phyloP scores from a whole-genome alignment of 2,888 invertebrate genomes.

The Malthinus flaveolus region DNA sequence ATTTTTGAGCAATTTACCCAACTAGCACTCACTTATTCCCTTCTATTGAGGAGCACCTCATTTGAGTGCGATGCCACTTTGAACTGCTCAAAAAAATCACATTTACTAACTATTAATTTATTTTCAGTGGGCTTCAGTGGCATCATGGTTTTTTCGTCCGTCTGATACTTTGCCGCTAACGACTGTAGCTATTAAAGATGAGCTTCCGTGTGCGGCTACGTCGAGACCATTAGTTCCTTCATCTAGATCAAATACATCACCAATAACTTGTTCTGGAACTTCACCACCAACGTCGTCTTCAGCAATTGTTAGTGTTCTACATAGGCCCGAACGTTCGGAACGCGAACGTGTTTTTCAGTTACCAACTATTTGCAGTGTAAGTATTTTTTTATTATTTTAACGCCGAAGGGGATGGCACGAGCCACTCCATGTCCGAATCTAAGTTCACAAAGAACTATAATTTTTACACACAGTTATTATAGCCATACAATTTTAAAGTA shows the following conservation, averaged over 20 bases:
- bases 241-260: conserved; percentile 30
- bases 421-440: no score
- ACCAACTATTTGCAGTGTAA: conserved; percentile 55
- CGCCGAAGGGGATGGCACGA: no score
- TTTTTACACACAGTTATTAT: no score
- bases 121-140: conserved; percentile 57
- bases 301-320: conserved; percentile 18
- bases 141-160: conserved; percentile 56
- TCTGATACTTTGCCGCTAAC: conserved; percentile 45
- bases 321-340: conserved; percentile 36
- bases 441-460: no score
- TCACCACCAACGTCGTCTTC: conserved; percentile 30
- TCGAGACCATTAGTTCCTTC: conserved; percentile 27
- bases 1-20: no score
- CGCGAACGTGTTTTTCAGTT: conserved; percentile 46
- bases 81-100: not conserved
- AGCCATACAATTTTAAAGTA: no score
- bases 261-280: conserved; percentile 29
- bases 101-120: conserved; percentile 10
- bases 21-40: no score
- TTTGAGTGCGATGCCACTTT: not conserved
- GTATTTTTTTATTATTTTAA: conserved; percentile 26
- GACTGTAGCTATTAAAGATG: conserved; percentile 42
- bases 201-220: conserved; percentile 31
- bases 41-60: no score